phyloP scores from a whole-genome alignment of 2,797 vertebrate genomes.

The Hydrophis major region DNA sequence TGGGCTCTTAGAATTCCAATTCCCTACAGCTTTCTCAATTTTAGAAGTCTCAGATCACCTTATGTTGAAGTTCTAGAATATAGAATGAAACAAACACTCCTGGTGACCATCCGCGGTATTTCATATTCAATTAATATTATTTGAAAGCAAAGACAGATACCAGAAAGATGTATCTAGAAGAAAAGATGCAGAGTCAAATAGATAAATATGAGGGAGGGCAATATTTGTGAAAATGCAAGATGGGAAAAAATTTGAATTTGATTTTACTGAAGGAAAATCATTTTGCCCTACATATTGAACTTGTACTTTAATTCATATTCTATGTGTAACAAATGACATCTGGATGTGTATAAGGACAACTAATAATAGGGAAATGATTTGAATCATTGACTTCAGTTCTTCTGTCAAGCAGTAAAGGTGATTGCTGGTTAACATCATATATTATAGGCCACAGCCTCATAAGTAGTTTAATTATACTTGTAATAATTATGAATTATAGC shows the following conservation, averaged over 20 bases:
- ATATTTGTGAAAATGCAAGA: not conserved
- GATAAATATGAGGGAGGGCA: not conserved
- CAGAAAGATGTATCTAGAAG: not conserved
- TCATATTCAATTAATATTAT: not conserved
- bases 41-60: not conserved
- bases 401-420: conserved; percentile 6
- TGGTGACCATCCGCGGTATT: not conserved
- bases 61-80: not conserved
- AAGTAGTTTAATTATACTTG: not conserved
- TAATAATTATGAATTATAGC: not conserved
- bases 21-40: not conserved
- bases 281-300: not conserved
- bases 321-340: not conserved
- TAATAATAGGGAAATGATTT: conserved; percentile 11
- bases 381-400: not conserved
- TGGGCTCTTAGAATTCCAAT: not conserved
- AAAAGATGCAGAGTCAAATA: not conserved
- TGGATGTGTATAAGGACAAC: not conserved
- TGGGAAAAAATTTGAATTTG: not conserved
- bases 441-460: not conserved
- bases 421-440: not conserved
- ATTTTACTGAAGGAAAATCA: not conserved
- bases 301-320: conserved; percentile 7
- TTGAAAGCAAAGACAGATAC: not conserved
- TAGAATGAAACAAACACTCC: not conserved